A percentile compares a stretch with the other conserved stretches of the same genome.
Evolutionary conservation across 2,888 invertebrate species (phyloP).

Genomic region (Chloromyia formosa): DNA sequence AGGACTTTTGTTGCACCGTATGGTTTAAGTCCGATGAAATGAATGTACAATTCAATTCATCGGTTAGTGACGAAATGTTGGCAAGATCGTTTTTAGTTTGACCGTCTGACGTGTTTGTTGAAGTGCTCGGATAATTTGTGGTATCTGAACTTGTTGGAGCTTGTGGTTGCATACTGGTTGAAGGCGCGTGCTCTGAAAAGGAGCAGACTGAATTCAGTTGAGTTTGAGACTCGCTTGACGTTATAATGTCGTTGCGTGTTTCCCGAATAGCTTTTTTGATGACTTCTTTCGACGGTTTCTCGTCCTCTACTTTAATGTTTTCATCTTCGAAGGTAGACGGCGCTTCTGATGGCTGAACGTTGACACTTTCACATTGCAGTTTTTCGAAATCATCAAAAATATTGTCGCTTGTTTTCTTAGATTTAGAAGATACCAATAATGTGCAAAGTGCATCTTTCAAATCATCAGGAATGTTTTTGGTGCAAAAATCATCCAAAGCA

Average conservation of each 20-base stretch:
- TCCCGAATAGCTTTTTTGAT: constrained; percentile 27
- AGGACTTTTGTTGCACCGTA: no score
- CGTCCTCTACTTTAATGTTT: neutral
- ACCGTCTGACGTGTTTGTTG: neutral
- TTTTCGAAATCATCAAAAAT: constrained; percentile 28
- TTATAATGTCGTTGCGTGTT: constrained; percentile 3
- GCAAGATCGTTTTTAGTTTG: constrained; percentile 21
- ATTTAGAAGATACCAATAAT: neutral
- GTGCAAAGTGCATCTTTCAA: neutral
- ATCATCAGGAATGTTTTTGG: neutral
- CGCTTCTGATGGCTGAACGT: neutral
- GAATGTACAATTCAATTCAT: neutral
- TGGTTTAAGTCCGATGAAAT: neutral
- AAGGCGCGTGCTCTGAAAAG: constrained; percentile 18
- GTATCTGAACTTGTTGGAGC: constrained; percentile 1
- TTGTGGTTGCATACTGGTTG: constrained; percentile 12
- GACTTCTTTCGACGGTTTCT: constrained; percentile 11
- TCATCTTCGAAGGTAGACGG: neutral
- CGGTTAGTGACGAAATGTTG: constrained; percentile 24
- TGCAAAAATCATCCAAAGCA: no score
- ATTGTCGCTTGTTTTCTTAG: neutral
- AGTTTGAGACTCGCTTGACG: neutral
- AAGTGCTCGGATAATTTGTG: constrained; percentile 13
- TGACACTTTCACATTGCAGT: neutral
- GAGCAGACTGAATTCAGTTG: neutral